Evolutionary conservation across 2,888 invertebrate genomes (phyloP), one percentile per base, ranked within the genome.

Genomic region (Cenopis cana): DNA sequence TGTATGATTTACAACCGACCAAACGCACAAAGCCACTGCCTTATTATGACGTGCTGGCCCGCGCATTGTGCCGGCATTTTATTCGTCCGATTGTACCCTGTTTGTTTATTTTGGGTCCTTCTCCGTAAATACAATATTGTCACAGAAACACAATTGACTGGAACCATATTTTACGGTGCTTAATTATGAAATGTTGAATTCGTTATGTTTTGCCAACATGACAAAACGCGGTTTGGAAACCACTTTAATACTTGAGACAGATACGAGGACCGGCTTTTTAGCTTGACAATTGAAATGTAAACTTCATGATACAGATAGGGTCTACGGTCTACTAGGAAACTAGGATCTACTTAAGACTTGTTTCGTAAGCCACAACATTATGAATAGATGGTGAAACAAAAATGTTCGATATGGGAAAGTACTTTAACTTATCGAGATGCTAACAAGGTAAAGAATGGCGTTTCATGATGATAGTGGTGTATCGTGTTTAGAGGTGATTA

Each of bases 31-130:
- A 89, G 91, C 87, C 86, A 84, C 86, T 88, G 83, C 89, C 88
- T 92, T 92, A 93, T 92, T 93, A 93, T 93, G 92, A 92, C 91
- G 89, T 87, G 89, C 86, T 88, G 86, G 89, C 85, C 89, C 88
- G 84, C 85, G 88, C 89, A 89, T 93, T 92, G 92, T 92, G 87
- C 87, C 86, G 83, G 85, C 84, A 86, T 91, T 91, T 81, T 90
- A 92, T 91, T 85, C 86, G 84, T 82, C 81, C 85, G 85, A 88
- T 89, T 91, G 90, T 91, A 85, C 80, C 78, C 83, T 90, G 89
- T 93, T 93, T 93, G 92, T 93, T 93, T 93, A 92, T 92, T 93
- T 92, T 89, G 80, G 84, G 84, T 88, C 89, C 90, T 89, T 90
- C 91, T 85, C 83, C 85, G 88, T 90, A 92, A 92, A 93, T 88